Percentiles rank a stretch among this genome's conserved stretches.
These are phyloP conservation scores for Lasioglossum albipes DNA, from an alignment of 1,140 invertebrate genomes.

Conservation along the genomic window DNA sequence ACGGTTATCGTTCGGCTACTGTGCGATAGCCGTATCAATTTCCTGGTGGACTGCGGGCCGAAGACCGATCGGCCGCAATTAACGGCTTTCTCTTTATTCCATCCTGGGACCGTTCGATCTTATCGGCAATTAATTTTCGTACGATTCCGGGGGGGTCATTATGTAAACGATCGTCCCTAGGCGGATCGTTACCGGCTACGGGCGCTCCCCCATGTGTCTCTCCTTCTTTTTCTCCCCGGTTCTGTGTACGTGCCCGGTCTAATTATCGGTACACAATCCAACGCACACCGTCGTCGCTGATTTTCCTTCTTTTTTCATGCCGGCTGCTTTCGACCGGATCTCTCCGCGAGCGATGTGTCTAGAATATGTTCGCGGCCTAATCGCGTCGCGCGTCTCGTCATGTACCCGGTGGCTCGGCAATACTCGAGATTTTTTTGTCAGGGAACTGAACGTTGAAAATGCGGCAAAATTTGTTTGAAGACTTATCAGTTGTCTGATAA, in stretches of 20 bases:
- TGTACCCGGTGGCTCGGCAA: too few relatives aligned
- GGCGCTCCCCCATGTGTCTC: slow-evolving; percentile 12
- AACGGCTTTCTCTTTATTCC: slow-evolving; percentile 69
- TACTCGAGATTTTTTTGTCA: too few relatives aligned
- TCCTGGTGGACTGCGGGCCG: slow-evolving; percentile 26
- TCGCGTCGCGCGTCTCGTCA: slow-evolving; percentile 1
- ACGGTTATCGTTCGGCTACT: not conserved
- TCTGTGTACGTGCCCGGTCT: slow-evolving; percentile 17
- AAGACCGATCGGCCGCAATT: slow-evolving; percentile 59
- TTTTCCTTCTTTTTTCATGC: slow-evolving; percentile 20
- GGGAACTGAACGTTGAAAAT: too few relatives aligned
- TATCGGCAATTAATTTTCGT: slow-evolving; percentile 74
- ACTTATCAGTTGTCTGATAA: too few relatives aligned
- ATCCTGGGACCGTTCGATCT: slow-evolving; percentile 59
- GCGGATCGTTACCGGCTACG: slow-evolving; percentile 65
- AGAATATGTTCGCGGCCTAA: slow-evolving; percentile 33
- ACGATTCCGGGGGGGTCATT: slow-evolving; percentile 69
- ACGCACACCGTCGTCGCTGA: not conserved
- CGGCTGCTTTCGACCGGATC: slow-evolving; percentile 13
- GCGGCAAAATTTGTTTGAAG: too few relatives aligned
- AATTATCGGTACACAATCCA: slow-evolving; percentile 31
- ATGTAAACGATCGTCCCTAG: slow-evolving; percentile 71
- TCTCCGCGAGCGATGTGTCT: not conserved
- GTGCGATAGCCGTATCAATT: slow-evolving; percentile 50
- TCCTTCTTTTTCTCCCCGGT: not conserved